Evolutionary conservation across 1,140 invertebrate species (phyloP).

Genomic region (Papilio helenus): DNA sequence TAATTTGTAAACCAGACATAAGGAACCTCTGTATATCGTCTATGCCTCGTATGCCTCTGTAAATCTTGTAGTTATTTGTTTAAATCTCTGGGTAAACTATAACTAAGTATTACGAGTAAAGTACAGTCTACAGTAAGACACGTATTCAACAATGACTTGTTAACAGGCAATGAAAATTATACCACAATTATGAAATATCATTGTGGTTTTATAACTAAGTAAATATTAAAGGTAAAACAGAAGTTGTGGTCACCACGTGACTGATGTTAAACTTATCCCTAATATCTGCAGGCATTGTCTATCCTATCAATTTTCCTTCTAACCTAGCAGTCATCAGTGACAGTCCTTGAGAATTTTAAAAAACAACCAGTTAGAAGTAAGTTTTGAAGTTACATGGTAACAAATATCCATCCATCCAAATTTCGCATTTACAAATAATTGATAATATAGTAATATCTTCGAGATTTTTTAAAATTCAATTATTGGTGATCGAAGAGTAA

Average conservation of each 20-base stretch:
- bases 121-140: background rate
- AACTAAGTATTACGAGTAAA: background rate
- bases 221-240: background rate
- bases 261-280: background rate
- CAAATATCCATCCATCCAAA: background rate
- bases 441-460: too few species aligned
- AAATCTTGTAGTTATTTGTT: too few species aligned
- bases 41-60: too few species aligned
- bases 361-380: too few species aligned
- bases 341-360: too few species aligned
- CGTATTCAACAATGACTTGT: conserved; percentile 7
- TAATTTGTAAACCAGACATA: too few species aligned
- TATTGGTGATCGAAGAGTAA: too few species aligned
- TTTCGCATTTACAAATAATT: background rate
- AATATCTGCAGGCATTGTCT: background rate
- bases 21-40: too few species aligned
- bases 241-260: background rate
- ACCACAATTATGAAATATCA: background rate
- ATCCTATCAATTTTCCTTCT: background rate
- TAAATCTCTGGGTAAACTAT: too few species aligned
- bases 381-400: background rate
- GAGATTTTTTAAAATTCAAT: too few species aligned
- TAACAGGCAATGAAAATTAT: background rate
- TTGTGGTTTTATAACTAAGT: conserved; percentile 8
- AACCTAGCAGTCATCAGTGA: too few species aligned